phyloP scores from a whole-genome alignment of 2,888 invertebrate species.

The Elysia crispata region DNA sequence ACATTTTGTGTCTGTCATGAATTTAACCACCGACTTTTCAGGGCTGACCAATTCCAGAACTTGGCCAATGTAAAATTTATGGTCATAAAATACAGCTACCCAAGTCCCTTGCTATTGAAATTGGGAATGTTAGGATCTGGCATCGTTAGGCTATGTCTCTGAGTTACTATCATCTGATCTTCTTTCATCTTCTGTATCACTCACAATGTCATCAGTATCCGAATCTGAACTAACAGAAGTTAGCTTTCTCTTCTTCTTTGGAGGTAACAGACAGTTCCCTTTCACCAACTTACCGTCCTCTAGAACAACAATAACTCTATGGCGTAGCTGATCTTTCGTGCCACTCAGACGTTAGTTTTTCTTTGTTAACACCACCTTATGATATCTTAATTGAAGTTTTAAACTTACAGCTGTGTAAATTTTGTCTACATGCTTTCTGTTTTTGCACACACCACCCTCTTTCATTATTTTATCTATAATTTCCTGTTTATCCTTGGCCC shows the following conservation, averaged over 20 bases:
- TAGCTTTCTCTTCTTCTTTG: not conserved
- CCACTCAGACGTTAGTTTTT: not conserved
- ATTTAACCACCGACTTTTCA: not conserved
- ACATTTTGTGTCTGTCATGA: not conserved
- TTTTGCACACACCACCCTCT: slow-evolving; percentile 6
- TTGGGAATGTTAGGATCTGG: not conserved
- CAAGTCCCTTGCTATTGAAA: not conserved
- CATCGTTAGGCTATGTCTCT: not conserved
- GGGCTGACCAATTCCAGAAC: not conserved
- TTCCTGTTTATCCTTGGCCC: slow-evolving; percentile 2
- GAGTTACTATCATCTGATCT: not conserved
- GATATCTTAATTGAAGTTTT: slow-evolving; percentile 3
- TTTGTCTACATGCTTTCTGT: not conserved
- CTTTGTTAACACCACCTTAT: not conserved
- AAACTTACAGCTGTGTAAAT: not conserved
- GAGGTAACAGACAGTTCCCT: not conserved
- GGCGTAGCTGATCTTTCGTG: not conserved
- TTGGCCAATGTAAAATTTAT: not conserved
- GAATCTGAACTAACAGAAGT: not conserved
- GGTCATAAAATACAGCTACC: slow-evolving; percentile 15
- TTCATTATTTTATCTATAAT: not conserved
- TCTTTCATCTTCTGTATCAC: not conserved
- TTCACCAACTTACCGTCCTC: not conserved
- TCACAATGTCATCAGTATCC: not conserved
- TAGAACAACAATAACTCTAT: not conserved